Evolutionary conservation across 2,888 invertebrate genomes (phyloP).

Genomic region (Idaea biselata): DNA sequence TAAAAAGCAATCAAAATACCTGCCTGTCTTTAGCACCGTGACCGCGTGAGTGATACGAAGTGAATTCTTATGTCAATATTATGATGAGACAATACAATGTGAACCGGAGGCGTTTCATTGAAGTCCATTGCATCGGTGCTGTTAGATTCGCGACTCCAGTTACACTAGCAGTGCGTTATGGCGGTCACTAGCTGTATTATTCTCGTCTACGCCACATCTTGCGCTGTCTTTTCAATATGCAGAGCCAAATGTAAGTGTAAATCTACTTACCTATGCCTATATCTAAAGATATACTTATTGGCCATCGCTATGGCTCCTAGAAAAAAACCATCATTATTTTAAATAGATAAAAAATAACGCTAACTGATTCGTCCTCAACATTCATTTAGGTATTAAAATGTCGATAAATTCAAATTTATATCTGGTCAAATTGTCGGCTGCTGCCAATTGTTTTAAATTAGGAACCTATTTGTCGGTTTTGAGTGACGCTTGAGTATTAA

Average conservation of each 20-base stretch:
- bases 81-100: conserved; percentile 12
- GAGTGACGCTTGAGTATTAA: conserved; percentile 55
- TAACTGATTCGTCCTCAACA: conserved; percentile 39
- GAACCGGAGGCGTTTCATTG: conserved; percentile 7
- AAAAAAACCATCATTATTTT: conserved; percentile 4
- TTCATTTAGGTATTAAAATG: conserved; percentile 32
- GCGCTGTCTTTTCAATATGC: conserved; percentile 18
- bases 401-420: conserved; percentile 43
- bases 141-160: conserved; percentile 24
- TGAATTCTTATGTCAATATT: conserved; percentile 26
- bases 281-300: no score
- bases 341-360: conserved; percentile 25
- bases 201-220: conserved; percentile 13
- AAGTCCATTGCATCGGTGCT: conserved; percentile 17
- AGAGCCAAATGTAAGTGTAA: conserved; percentile 29
- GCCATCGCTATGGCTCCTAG: conserved; percentile 6
- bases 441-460: conserved; percentile 68
- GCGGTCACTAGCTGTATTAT: conserved; percentile 15
- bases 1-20: not conserved
- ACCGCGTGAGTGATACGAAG: not conserved
- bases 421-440: conserved; percentile 43
- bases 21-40: not conserved
- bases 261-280: conserved; percentile 4
- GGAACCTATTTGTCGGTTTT: conserved; percentile 65
- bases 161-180: conserved; percentile 22